Percentiles rank a stretch among this genome's conserved stretches.
Conservation (phyloP, 2,888 invertebrate genomes). For the Myathropa florea region DNA sequence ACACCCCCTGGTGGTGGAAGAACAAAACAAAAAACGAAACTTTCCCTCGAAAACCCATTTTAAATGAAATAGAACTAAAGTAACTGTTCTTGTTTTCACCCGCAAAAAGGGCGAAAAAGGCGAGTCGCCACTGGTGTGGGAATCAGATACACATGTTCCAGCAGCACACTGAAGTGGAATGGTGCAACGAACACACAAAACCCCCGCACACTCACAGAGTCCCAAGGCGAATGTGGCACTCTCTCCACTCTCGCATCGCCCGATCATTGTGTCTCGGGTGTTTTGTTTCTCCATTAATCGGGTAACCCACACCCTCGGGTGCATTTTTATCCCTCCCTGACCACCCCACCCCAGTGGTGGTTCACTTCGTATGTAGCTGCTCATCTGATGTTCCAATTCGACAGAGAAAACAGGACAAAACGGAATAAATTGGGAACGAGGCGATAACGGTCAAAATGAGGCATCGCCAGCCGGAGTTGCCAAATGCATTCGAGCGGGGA, state of each 20-base stretch:
- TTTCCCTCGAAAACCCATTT: conserved; percentile 10
- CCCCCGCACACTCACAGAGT: background rate
- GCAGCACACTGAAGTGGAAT: too few species aligned
- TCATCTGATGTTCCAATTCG: conserved; percentile 17
- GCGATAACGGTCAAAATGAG: background rate
- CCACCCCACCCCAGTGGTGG: background rate
- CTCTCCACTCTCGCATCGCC: background rate
- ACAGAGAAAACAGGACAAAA: background rate
- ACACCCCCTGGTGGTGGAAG: background rate
- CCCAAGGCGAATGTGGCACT: background rate
- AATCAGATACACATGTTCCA: background rate
- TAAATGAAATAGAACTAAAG: conserved; percentile 15
- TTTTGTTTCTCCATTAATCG: conserved; percentile 32
- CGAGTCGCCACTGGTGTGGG: background rate
- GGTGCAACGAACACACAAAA: too few species aligned
- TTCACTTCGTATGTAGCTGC: background rate
- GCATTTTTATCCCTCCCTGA: conserved; percentile 17
- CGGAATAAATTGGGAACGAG: background rate
- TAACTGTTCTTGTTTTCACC: conserved; percentile 12
- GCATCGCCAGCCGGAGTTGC: background rate
- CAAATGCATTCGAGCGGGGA: background rate
- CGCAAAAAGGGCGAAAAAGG: background rate
- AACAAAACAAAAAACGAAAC: background rate
- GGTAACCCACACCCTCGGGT: conserved; percentile 35
- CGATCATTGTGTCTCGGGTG: background rate